Evolutionary conservation across 2,888 invertebrate genomes (phyloP).

Genomic region (Himalopsyche anomala): DNA sequence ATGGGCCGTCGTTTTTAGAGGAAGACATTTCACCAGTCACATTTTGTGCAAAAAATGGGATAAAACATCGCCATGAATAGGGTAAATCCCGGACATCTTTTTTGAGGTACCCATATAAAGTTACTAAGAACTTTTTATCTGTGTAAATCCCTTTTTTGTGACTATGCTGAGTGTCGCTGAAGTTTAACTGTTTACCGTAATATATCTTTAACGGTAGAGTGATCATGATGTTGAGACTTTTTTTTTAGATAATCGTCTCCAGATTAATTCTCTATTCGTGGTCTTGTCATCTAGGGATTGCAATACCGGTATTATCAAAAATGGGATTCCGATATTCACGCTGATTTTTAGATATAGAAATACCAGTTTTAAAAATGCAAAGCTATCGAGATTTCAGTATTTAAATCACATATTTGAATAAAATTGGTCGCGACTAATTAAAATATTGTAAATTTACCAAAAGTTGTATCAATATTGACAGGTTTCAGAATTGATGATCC

Average conservation of each 20-base stretch:
- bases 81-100: not conserved
- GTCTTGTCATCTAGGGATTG: too few relatives aligned
- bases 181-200: constrained; percentile 21
- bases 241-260: not conserved
- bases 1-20: not conserved
- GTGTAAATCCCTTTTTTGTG: constrained; percentile 26
- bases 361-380: too few relatives aligned
- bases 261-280: not conserved
- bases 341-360: too few relatives aligned
- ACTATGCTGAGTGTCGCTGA: not conserved
- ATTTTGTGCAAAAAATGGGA: not conserved
- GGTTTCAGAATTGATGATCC: too few relatives aligned
- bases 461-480: too few relatives aligned
- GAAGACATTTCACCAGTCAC: not conserved
- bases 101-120: not conserved
- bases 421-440: too few relatives aligned
- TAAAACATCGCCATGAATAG: not conserved
- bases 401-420: too few relatives aligned
- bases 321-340: too few relatives aligned
- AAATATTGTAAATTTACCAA: too few relatives aligned
- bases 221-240: not conserved
- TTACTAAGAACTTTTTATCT: constrained; percentile 1
- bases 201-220: constrained; percentile 26
- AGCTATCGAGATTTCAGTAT: too few relatives aligned
- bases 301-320: too few relatives aligned